Conservation (phyloP, 2,888 invertebrate species). For the Polietes domitor region DNA sequence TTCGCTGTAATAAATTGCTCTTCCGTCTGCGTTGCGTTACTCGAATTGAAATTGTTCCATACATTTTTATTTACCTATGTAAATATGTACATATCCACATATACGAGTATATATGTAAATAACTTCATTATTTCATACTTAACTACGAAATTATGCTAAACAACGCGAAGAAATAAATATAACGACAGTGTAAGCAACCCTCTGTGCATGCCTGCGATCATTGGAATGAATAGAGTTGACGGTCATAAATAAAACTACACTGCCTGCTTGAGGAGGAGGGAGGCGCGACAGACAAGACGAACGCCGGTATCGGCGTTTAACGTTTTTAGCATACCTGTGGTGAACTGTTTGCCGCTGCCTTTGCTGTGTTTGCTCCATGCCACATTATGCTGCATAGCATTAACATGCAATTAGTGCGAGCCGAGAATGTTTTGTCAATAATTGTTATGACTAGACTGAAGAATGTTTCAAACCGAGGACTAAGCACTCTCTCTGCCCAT, state of each 20-base stretch:
- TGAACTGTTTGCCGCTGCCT: slow-evolving; percentile 27
- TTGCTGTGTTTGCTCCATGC: slow-evolving; percentile 66
- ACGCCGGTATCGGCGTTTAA: not conserved
- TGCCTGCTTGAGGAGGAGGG: not conserved
- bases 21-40: slow-evolving; percentile 4
- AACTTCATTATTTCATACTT: slow-evolving; percentile 41
- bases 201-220: not conserved
- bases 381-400: slow-evolving; percentile 64
- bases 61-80: not conserved
- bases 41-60: slow-evolving; percentile 38
- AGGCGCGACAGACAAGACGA: not conserved
- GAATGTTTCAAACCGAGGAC: slow-evolving; percentile 18
- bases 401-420: slow-evolving; percentile 70
- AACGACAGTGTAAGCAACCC: slow-evolving; percentile 26
- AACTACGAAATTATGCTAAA: slow-evolving; percentile 37
- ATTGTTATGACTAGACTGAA: slow-evolving; percentile 72
- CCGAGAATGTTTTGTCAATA: slow-evolving; percentile 78
- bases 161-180: slow-evolving; percentile 35
- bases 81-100: not conserved
- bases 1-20: not conserved
- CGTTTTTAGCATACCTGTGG: not conserved
- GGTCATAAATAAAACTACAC: slow-evolving; percentile 8
- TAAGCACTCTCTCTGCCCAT: slow-evolving; percentile 13
- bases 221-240: not conserved
- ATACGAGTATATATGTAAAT: not conserved